Percentiles rank a stretch among this genome's conserved stretches.
These are phyloP conservation scores for Athalia cordata DNA, from an alignment of 2,888 invertebrate species.

Conservation along the genomic window DNA sequence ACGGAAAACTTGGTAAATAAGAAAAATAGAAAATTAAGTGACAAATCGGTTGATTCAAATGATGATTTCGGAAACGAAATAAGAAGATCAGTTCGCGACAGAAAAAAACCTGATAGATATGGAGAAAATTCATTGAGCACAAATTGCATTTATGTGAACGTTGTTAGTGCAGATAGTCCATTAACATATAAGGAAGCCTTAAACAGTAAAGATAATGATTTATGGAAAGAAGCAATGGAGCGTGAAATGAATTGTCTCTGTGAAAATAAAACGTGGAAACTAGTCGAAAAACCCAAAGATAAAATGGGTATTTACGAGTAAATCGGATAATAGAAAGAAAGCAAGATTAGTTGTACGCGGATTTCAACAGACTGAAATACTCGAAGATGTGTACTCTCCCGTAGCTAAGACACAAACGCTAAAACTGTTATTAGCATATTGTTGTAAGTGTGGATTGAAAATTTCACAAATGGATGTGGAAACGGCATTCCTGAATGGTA, in stretches of 20 bases:
- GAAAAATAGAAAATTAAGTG: neutral
- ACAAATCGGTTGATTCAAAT: constrained; percentile 10
- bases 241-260: constrained; percentile 18
- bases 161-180: constrained; percentile 22
- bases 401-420: constrained; percentile 41
- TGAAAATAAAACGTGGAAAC: constrained; percentile 27
- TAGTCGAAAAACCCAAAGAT: constrained; percentile 5
- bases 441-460: constrained; percentile 41
- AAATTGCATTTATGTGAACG: constrained; percentile 18
- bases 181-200: constrained; percentile 19
- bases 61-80: neutral
- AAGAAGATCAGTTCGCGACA: constrained; percentile 3
- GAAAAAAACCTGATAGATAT: constrained; percentile 12
- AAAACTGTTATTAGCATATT: constrained; percentile 45
- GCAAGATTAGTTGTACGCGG: constrained; percentile 40
- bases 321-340: constrained; percentile 26
- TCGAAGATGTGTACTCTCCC: constrained; percentile 42
- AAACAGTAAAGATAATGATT: constrained; percentile 1
- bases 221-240: constrained; percentile 25
- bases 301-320: constrained; percentile 32
- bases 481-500: constrained; percentile 51
- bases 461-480: constrained; percentile 53
- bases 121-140: constrained; percentile 13
- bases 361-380: constrained; percentile 39
- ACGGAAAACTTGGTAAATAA: neutral